Base-by-base conservation (phyloP, 1,140 invertebrate species). In the Matsumurasca onukii region DNA sequence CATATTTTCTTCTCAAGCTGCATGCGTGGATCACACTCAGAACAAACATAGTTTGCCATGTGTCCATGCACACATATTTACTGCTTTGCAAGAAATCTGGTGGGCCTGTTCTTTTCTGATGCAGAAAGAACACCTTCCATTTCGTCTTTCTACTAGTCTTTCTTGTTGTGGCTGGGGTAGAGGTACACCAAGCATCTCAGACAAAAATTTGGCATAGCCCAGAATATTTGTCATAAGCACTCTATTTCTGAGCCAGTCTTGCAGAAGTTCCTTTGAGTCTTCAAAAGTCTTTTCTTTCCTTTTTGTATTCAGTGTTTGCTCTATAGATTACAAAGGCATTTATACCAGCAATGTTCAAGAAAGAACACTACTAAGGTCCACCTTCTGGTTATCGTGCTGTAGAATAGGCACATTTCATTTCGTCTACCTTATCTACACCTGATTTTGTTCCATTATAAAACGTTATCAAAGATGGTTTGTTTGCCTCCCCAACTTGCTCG, bases 401-500 rank as follows among this genome's bases (percentile, higher is more conserved):
- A 27, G 73, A 76, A 70, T 78, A 77, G 22, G 64, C 70, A 13
- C 74, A 72, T 66, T 73, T 77, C 75, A 82, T 76, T 74, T 81
- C 76, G 73, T 83, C 78, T 24, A 82, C 75, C 17, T 71, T 76
- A 71, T 82, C 81, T 0, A 83, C 82, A 3, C 76, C 80, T 22
- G 77, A 78, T 76, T 80, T 82, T 22, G 78, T 80, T 22, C 61
- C 30, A 69, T 83, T 80, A 71, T 82, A 83, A 61, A 75, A 75
- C 3, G 68, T 48, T 48, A 82, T 75, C 27, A 83, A 79, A 27
- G 80, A 73, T 52, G 79, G 79, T 63, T 79, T 81, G 25, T 74
- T 57, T 27, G 59, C 62, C 27, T 66, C 65, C 24, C 48, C 48
- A 27, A 30, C 25, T 29, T 66, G 24, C 22, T 20, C 20, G 13